Conservation (phyloP, 2,113 vertebrate genomes). For the Oncorhynchus kisutch region DNA sequence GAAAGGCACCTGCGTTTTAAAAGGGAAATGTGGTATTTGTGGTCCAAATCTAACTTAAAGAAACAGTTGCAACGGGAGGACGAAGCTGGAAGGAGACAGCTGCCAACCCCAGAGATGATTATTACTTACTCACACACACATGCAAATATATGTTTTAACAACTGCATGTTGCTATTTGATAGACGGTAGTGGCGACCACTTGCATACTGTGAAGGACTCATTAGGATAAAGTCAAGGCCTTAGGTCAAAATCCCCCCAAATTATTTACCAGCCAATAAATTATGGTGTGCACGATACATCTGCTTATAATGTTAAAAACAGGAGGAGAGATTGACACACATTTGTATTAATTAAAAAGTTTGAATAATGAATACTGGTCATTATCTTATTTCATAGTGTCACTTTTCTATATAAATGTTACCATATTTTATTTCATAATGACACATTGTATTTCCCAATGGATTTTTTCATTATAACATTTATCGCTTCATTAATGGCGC, state of each 20-base stretch:
- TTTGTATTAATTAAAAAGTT: not conserved
- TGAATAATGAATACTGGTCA: not conserved
- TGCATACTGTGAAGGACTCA: not conserved
- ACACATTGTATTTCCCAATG: no score
- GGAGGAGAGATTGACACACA: not conserved
- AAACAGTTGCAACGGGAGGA: conserved; percentile 36
- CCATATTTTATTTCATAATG: no score
- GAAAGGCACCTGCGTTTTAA: conserved; percentile 19
- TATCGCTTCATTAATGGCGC: no score
- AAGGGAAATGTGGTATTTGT: not conserved
- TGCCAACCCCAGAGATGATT: conserved; percentile 39
- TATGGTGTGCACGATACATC: no score
- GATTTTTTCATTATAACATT: no score
- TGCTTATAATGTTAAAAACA: not conserved
- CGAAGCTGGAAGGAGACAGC: conserved; percentile 33
- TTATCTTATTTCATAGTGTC: not conserved
- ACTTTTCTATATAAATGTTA: no score
- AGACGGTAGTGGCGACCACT: conserved; percentile 18
- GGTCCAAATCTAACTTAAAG: conserved; percentile 51
- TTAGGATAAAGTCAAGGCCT: not conserved
- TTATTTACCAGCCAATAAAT: no score
- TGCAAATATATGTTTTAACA: conserved; percentile 12
- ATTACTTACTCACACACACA: conserved; percentile 21
- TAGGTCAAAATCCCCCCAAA: not conserved
- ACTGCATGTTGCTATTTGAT: conserved; percentile 6